Conservation (phyloP, 2,888 invertebrate species). For the Timema podura region DNA sequence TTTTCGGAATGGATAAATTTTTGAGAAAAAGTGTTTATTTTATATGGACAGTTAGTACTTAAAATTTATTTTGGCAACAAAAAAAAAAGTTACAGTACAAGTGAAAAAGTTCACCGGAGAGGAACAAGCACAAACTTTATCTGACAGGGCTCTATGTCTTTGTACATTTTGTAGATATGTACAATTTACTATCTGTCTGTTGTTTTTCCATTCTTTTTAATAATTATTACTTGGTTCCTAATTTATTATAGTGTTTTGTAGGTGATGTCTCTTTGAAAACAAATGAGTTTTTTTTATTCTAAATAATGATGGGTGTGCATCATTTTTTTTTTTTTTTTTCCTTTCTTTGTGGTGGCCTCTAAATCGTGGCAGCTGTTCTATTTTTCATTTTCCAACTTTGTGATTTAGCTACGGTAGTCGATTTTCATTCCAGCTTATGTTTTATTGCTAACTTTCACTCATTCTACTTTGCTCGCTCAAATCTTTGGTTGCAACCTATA, state of each 20-base stretch:
- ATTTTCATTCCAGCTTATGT: constrained; percentile 27
- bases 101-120: too few species aligned
- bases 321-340: constrained; percentile 7
- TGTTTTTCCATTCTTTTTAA: constrained; percentile 29
- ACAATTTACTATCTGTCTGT: constrained; percentile 22
- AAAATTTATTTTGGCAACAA: too few species aligned
- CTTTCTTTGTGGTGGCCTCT: constrained; percentile 22
- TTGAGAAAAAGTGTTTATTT: too few species aligned
- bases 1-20: too few species aligned
- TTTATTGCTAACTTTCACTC: constrained; percentile 6
- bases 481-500: neutral
- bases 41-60: too few species aligned
- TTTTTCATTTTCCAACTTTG: constrained; percentile 21
- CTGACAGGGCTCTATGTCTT: constrained; percentile 17
- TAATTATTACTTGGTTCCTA: constrained; percentile 32
- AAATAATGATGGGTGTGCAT: too few species aligned
- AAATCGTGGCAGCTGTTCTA: constrained; percentile 24
- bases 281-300: constrained; percentile 10
- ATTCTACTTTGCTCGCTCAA: neutral
- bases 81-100: too few species aligned
- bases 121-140: constrained; percentile 8
- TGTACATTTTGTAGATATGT: constrained; percentile 31
- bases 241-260: constrained; percentile 29
- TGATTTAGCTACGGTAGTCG: too few species aligned
- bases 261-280: constrained; percentile 18